Base-by-base conservation (phyloP, 2,888 invertebrate species). In the Agrochola lota region DNA sequence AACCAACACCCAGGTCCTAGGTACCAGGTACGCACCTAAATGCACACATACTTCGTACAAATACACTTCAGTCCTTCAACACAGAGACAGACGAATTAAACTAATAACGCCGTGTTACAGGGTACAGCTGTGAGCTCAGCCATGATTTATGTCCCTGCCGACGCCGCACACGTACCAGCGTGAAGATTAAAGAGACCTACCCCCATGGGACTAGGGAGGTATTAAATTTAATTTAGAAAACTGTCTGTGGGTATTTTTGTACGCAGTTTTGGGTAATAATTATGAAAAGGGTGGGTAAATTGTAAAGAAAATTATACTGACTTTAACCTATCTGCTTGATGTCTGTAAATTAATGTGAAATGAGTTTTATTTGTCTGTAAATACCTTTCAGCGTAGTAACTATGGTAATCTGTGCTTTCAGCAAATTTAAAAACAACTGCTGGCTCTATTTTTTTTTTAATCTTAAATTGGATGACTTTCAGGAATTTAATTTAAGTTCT, bases 131-230 rank as follows among this genome's bases (percentile, higher is more conserved):
- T 64, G 80, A 76, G 70, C 49, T 35, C 62, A 64, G 40, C 67
- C 67, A 84, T 87, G 89, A 90, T 88, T 90, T 86, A 90, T 86
- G 80, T 82, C 55, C 80, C 86, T 81, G 85, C 80, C 71, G 55
- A 71, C 77, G 64, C 77, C 83, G 60, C 81, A 67, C 80, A 75
- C 84, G 78, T 81, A 68, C 62, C 66, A 74, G 72, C 81, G 87
- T 85, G 88, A 85, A 90, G 90, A 90, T 90, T 89, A 90, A 89
- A 89, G 86, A 71, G 71, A 71, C 71, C 66, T 69, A 81, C 78
- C 82, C 90, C 87, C 89, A 40, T 23, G 89, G 88, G 90, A 87
- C 73, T 6, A n/a, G n/a, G 52, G 59, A 55, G 46, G 81, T 69
- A 87, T 81, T 85, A 72, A 66, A 87, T 84, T 89, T 71, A 78